phyloP scores from a whole-genome alignment of 35 echinoderm and acorn worm species.

The Acanthaster planci region DNA sequence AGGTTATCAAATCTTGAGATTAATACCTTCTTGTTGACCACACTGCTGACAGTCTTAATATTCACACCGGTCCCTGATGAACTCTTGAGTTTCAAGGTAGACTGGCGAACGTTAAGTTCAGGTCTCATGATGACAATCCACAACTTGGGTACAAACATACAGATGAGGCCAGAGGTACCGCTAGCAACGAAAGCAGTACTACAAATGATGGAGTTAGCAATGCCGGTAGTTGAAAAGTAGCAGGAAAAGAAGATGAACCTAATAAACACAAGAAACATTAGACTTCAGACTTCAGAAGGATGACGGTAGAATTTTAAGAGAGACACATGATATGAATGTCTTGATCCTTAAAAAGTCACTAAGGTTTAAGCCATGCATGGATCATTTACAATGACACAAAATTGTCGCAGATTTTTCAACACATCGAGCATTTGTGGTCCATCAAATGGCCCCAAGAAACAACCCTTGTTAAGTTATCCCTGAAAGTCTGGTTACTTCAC shows the following conservation, averaged over 20 bases:
- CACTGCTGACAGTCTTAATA: conserved; percentile 15
- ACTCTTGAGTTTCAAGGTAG: conserved; percentile 56
- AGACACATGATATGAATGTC: too few species aligned
- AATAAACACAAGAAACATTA: not conserved
- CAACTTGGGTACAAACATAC: conserved; percentile 82
- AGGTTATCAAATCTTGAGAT: too few species aligned
- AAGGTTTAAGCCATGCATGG: too few species aligned
- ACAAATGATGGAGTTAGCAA: conserved; percentile 41
- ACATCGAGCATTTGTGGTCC: too few species aligned
- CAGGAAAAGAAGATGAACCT: conserved; percentile 77
- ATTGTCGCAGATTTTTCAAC: too few species aligned
- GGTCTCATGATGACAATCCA: conserved; percentile 78
- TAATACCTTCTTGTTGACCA: not conserved
- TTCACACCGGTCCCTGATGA: conserved; percentile 26
- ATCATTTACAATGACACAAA: too few species aligned
- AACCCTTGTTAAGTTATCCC: too few species aligned
- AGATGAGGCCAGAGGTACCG: conserved; percentile 71
- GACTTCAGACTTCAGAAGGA: too few species aligned
- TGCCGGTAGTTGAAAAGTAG: conserved; percentile 52
- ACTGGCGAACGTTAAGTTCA: conserved; percentile 72
- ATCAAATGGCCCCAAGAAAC: too few species aligned
- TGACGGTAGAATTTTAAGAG: too few species aligned
- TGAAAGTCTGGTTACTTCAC: too few species aligned
- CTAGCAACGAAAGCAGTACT: conserved; percentile 56
- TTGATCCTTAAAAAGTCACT: too few species aligned